Conservation (phyloP, 2,797 vertebrate genomes). For the Craterocephalus amniculus region DNA sequence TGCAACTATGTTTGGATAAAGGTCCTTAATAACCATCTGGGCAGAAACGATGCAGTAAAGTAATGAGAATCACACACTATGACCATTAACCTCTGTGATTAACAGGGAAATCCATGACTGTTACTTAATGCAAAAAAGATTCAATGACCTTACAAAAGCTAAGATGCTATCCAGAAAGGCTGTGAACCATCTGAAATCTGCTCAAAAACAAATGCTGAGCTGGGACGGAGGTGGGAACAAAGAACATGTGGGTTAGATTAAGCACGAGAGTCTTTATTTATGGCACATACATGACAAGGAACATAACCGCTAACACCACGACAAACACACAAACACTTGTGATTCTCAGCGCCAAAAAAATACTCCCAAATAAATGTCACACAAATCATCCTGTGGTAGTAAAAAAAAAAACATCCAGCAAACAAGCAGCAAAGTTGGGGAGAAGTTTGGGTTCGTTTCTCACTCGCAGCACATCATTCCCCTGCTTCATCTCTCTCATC, state of each 20-base stretch:
- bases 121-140: constrained; percentile 60
- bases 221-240: constrained; percentile 59
- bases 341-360: constrained; percentile 53
- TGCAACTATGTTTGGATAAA: constrained; percentile 46
- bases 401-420: constrained; percentile 44
- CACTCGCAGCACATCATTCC: constrained; percentile 14
- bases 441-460: constrained; percentile 29
- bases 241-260: constrained; percentile 81
- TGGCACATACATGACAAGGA: constrained; percentile 78
- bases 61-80: constrained; percentile 66
- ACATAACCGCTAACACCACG: constrained; percentile 78
- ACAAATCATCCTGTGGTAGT: constrained; percentile 68
- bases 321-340: constrained; percentile 78
- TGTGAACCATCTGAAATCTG: constrained; percentile 66
- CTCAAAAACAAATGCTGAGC: constrained; percentile 57
- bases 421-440: constrained; percentile 54
- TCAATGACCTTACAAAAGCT: constrained; percentile 71
- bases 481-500: constrained; percentile 3
- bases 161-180: constrained; percentile 52
- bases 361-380: constrained; percentile 70
- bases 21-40: constrained; percentile 58
- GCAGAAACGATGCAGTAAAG: constrained; percentile 50
- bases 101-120: constrained; percentile 74
- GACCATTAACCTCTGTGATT: constrained; percentile 61
- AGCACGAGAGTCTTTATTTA: constrained; percentile 77